These are phyloP conservation scores for Pipra filicauda DNA, from an alignment of 2,113 vertebrate genomes.

Conservation along the genomic window DNA sequence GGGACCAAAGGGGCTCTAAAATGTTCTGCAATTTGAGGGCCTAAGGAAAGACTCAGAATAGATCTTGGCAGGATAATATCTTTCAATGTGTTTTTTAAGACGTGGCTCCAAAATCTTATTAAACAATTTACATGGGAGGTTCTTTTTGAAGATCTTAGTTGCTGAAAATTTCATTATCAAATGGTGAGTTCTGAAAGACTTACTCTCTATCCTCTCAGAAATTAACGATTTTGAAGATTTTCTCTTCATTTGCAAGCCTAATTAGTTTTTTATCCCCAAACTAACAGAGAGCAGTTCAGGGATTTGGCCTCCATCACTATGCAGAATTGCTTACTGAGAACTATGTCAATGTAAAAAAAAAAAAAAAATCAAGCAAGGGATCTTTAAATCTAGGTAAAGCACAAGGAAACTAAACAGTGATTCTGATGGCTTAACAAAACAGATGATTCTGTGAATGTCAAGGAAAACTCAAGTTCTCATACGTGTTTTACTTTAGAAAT, in stretches of 20 bases:
- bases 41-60: slow-evolving; percentile 19
- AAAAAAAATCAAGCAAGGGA: not conserved
- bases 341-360: not conserved
- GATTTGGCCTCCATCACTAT: not conserved
- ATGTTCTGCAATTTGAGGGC: not conserved
- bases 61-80: slow-evolving; percentile 15
- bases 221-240: not conserved
- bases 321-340: not conserved
- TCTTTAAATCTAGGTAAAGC: not conserved
- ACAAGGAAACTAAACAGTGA: not conserved
- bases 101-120: not conserved
- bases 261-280: not conserved
- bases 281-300: not conserved
- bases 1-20: slow-evolving; percentile 21
- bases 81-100: slow-evolving; percentile 10
- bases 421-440: not conserved
- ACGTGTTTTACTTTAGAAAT: not conserved
- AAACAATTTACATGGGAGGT: slow-evolving; percentile 12
- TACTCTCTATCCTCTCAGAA: not conserved
- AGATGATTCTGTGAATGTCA: not conserved
- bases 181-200: not conserved
- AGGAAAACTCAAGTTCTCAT: not conserved
- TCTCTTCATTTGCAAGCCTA: not conserved
- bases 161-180: slow-evolving; percentile 1
- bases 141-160: slow-evolving; percentile 3